phyloP scores from a whole-genome alignment of 2,888 invertebrate species.

The Athalia cordata region DNA sequence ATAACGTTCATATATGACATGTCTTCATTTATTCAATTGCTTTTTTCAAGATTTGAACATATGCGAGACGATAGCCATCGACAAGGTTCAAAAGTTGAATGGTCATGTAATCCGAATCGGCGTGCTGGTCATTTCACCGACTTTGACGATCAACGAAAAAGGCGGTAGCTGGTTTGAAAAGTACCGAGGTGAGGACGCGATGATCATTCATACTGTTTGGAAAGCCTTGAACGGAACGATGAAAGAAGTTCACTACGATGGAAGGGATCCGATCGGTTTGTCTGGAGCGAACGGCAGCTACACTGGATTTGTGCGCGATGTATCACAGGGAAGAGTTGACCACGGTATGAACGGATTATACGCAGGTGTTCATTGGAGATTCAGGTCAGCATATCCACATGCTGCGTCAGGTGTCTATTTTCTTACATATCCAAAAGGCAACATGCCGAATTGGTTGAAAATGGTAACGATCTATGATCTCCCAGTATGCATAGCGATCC shows the following conservation, averaged over 20 bases:
- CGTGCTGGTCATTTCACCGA: constrained; percentile 50
- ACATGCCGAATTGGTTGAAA: constrained; percentile 49
- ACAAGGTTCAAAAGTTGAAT: constrained; percentile 50
- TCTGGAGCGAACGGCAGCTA: background rate
- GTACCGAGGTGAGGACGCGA: constrained; percentile 55
- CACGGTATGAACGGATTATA: constrained; percentile 54
- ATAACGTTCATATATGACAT: background rate
- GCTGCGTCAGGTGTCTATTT: constrained; percentile 53
- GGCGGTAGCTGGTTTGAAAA: constrained; percentile 37
- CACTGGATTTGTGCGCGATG: constrained; percentile 50
- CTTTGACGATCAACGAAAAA: constrained; percentile 39
- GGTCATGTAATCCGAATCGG: constrained; percentile 54
- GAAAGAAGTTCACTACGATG: constrained; percentile 44
- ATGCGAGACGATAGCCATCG: constrained; percentile 53
- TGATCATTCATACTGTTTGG: constrained; percentile 52
- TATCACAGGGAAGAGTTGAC: constrained; percentile 52
- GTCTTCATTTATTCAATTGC: background rate
- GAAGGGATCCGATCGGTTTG: constrained; percentile 27
- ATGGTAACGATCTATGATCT: constrained; percentile 48
- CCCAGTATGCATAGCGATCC: background rate
- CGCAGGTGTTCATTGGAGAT: constrained; percentile 50
- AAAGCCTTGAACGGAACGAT: constrained; percentile 50
- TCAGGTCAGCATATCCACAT: constrained; percentile 57
- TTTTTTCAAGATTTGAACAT: constrained; percentile 42
- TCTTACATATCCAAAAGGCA: constrained; percentile 47